Conservation (phyloP, 1,140 invertebrate genomes). For the Periplaneta americana region DNA sequence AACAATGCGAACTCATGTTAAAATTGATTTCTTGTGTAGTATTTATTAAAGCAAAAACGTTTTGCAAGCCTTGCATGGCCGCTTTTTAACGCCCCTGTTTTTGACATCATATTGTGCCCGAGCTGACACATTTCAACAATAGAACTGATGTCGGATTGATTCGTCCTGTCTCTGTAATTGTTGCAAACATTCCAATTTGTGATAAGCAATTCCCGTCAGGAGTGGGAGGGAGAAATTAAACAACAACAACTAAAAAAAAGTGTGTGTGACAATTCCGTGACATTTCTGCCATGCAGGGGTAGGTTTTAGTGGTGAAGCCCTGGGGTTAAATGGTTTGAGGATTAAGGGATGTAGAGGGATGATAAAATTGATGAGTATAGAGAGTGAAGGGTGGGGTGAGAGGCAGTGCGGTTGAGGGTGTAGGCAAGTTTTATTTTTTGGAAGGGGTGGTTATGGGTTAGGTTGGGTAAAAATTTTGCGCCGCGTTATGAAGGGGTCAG, state of each 20-base stretch:
- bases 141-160: background rate
- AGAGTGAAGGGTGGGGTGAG: background rate
- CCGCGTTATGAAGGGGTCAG: no score
- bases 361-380: background rate
- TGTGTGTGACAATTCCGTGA: background rate
- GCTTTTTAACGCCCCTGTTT: background rate
- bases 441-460: background rate
- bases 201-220: background rate
- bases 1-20: background rate
- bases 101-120: background rate
- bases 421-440: background rate
- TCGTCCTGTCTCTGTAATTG: background rate
- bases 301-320: background rate
- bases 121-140: background rate
- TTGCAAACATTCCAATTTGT: background rate
- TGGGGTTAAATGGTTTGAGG: background rate
- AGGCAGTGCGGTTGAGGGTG: background rate
- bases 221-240: background rate
- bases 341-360: background rate
- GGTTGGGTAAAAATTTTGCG: background rate
- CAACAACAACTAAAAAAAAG: background rate
- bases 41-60: background rate
- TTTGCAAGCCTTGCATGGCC: background rate
- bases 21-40: background rate
- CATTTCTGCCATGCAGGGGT: background rate